Percentiles rank a stretch among this genome's conserved stretches.
These are phyloP conservation scores for Itoplectis maculator DNA, from an alignment of 2,888 invertebrate species.

Conservation along the genomic window DNA sequence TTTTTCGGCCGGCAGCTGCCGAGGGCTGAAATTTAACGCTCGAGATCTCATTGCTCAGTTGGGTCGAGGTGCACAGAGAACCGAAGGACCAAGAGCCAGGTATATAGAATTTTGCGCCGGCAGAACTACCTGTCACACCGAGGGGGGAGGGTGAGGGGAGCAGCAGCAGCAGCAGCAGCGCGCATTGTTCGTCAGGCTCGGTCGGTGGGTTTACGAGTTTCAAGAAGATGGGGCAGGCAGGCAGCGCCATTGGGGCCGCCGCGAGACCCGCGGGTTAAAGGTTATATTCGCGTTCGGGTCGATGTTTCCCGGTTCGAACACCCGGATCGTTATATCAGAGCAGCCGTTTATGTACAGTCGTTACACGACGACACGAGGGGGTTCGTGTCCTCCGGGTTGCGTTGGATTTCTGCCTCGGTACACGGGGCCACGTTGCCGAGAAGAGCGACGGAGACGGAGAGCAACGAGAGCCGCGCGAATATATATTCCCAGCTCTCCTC, in stretches of 20 bases:
- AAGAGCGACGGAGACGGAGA: background rate
- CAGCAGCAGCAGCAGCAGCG: too few species aligned
- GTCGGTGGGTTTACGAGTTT: conserved; percentile 5
- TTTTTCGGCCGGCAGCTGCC: conserved; percentile 6
- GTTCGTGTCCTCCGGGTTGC: conserved; percentile 11
- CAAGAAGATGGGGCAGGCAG: conserved; percentile 1
- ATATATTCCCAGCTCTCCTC: conserved; percentile 34
- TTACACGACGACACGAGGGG: conserved; percentile 20
- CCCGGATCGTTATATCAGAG: conserved; percentile 27
- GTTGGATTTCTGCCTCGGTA: conserved; percentile 2
- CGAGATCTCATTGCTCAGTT: background rate
- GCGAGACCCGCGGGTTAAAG: background rate
- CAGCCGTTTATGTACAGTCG: conserved; percentile 10
- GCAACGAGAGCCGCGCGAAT: conserved; percentile 3
- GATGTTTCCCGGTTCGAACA: background rate
- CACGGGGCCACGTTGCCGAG: background rate
- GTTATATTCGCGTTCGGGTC: background rate
- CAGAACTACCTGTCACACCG: background rate
- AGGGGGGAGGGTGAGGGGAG: too few species aligned
- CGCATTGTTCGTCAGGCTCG: background rate
- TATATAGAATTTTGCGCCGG: conserved; percentile 9
- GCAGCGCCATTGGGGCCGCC: background rate
- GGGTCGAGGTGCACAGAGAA: background rate
- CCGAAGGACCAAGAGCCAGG: background rate
- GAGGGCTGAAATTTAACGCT: background rate